phyloP scores from a whole-genome alignment of 1,140 invertebrate species.

The Leptinotarsa lineolata region DNA sequence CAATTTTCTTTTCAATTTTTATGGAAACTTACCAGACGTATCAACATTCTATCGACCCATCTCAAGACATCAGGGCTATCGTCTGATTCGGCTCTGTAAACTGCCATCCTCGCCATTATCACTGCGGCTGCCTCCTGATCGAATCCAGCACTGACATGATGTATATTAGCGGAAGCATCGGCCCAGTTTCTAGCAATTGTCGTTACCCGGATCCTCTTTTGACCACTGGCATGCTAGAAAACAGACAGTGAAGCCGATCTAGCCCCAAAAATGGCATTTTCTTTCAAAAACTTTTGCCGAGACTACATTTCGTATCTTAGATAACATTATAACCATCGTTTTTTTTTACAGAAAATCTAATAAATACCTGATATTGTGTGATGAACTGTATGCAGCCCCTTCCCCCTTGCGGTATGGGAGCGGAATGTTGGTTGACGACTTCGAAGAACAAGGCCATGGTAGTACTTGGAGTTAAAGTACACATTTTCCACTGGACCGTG shows the following conservation, averaged over 20 bases:
- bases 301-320: too few relatives aligned
- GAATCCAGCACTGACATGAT: constrained; percentile 89
- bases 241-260: too few relatives aligned
- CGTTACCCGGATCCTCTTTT: constrained; percentile 92
- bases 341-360: too few relatives aligned
- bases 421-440: constrained; percentile 94
- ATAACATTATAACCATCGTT: too few relatives aligned
- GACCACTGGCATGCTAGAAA: constrained; percentile 85
- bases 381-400: constrained; percentile 97
- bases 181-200: constrained; percentile 95
- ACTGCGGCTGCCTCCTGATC: constrained; percentile 98
- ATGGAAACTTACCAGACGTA: constrained; percentile 77
- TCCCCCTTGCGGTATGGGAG: constrained; percentile 93
- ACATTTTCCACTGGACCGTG: constrained; percentile 98
- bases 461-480: constrained; percentile 88
- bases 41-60: constrained; percentile 98
- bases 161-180: constrained; percentile 77
- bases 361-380: constrained; percentile 69
- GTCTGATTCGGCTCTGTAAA: constrained; percentile 94
- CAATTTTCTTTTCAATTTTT: neutral
- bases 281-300: too few relatives aligned
- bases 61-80: constrained; percentile 95
- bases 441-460: constrained; percentile 97
- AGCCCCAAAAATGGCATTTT: too few relatives aligned
- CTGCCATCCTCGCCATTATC: constrained; percentile 94